Percentiles rank a stretch among this genome's conserved stretches.
Evolutionary conservation across 2,888 invertebrate genomes (phyloP).

Genomic region (Stenodera caucasica): DNA sequence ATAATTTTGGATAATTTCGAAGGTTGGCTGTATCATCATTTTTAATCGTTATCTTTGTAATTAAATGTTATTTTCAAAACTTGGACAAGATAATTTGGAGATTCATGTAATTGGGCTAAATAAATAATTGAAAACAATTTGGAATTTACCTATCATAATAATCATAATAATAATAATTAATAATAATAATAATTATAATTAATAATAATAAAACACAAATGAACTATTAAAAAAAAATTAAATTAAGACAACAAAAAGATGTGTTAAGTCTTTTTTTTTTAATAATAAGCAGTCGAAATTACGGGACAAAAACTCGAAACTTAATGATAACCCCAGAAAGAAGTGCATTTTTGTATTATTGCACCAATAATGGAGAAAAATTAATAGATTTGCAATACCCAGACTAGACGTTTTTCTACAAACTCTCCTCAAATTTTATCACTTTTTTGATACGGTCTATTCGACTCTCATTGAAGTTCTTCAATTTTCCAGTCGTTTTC

Average conservation of each 20-base stretch:
- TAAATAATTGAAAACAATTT: neutral
- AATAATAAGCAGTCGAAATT: slow-evolving; percentile 9
- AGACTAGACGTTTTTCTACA: neutral
- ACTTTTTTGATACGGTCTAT: slow-evolving; percentile 49
- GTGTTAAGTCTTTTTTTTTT: slow-evolving; percentile 4
- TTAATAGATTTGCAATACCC: neutral
- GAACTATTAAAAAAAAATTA: neutral
- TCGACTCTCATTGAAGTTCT: slow-evolving; percentile 34
- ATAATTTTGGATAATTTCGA: no score
- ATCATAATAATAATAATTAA: no score
- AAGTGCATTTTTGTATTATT: slow-evolving; percentile 20
- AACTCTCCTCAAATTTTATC: slow-evolving; percentile 49
- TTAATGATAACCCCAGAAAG: neutral
- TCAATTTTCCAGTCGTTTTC: slow-evolving; percentile 24
- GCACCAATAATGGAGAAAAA: slow-evolving; percentile 11
- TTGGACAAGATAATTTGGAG: no score
- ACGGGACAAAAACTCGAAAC: neutral
- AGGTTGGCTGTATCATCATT: no score
- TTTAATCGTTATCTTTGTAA: no score
- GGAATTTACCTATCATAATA: neutral
- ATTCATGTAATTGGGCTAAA: neutral
- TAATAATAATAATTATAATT: neutral
- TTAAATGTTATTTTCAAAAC: no score
- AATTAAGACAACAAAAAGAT: neutral
- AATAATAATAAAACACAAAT: slow-evolving; percentile 3